These are phyloP conservation scores for Tenrec ecaudatus DNA, from an alignment of 2,113 vertebrate genomes.

Conservation along the genomic window DNA sequence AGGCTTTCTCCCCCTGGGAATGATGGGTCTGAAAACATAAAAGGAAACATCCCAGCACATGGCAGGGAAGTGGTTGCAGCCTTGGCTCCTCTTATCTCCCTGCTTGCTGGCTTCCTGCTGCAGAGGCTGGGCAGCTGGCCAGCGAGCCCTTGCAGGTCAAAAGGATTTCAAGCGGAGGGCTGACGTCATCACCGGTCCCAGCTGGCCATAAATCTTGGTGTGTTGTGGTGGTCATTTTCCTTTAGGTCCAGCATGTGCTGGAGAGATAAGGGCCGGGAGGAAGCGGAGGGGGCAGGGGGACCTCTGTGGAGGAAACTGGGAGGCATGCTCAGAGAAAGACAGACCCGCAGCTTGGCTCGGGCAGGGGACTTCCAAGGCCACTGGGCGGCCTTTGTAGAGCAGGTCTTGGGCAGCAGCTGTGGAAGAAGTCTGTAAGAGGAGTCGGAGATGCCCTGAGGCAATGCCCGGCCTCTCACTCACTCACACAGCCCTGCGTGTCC, in stretches of 20 bases:
- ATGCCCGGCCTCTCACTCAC: background rate
- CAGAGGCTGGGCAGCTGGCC: slow-evolving; percentile 54
- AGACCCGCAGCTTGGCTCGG: no score
- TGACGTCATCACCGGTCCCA: slow-evolving; percentile 21
- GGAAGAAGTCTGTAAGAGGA: background rate
- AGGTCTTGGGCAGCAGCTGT: background rate
- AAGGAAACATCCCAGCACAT: background rate
- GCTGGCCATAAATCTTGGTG: slow-evolving; percentile 69
- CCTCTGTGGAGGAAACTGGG: slow-evolving; percentile 52
- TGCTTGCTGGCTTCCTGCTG: slow-evolving; percentile 75
- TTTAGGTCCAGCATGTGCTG: slow-evolving; percentile 57
- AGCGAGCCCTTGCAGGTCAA: slow-evolving; percentile 11
- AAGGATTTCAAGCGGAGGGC: slow-evolving; percentile 61
- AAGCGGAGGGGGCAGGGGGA: slow-evolving; percentile 60
- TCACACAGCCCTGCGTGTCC: background rate
- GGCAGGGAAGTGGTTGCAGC: slow-evolving; percentile 19
- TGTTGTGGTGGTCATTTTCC: slow-evolving; percentile 63
- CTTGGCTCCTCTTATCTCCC: slow-evolving; percentile 66
- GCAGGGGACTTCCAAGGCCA: background rate
- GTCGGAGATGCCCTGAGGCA: accelerated
- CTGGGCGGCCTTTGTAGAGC: accelerated
- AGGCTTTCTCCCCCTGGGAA: background rate
- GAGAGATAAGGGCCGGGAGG: slow-evolving; percentile 82
- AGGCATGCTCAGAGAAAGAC: background rate
- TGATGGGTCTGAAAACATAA: background rate